Base-by-base conservation (phyloP, 2,888 invertebrate species). In the Pherbina coryleti region DNA sequence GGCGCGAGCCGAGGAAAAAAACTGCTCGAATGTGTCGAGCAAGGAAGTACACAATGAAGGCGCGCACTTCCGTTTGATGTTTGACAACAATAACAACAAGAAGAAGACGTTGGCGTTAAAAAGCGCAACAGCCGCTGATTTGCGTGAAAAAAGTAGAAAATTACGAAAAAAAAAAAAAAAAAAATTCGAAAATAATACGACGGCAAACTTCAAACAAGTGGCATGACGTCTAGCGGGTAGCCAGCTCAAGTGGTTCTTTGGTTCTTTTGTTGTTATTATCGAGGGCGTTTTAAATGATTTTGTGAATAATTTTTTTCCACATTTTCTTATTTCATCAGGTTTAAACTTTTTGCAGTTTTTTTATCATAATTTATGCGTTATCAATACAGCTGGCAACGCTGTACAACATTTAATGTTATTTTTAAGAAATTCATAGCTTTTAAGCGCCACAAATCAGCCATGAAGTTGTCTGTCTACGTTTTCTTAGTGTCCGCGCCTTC, bases 41-140 rank as follows among this genome's bases (percentile, higher is more conserved):
- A 22, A 53, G 44, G 22, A 57, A 72, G 22, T 22, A 79, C 81
- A 81, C 81, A 81, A 81, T 78, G 76, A 76, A 34, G 74, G 79
- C 79, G 79, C 79, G 79, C 76, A 79, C 80, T 81, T 81, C 81
- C 80, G 79, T 82, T 82, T 82, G 81, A 82, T 80, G 80, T 82
- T 78, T 79, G 72, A 80, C 53, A 67, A 82, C 78, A 82, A 82
- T 75, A 80, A 74, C 60, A 70, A 78, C 72, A 80, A 79, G 71
- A 74, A 69, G 64, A 11, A 53, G 34, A 22, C 49, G 44, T 60
- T 49, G 44, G 28, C 73, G 44, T n/a, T 28, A 60, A 55, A 74
- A 75, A 34, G 75, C 75, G 75, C 75, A 75, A 75, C 75, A 53
- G 75, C 31, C 75, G 75, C 37, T 25, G 22, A 22, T 51, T 75